Percentiles rank a stretch among this genome's conserved stretches.
These are phyloP conservation scores for Camelus bactrianus DNA, from an alignment of 2,113 vertebrate species.

Conservation along the genomic window DNA sequence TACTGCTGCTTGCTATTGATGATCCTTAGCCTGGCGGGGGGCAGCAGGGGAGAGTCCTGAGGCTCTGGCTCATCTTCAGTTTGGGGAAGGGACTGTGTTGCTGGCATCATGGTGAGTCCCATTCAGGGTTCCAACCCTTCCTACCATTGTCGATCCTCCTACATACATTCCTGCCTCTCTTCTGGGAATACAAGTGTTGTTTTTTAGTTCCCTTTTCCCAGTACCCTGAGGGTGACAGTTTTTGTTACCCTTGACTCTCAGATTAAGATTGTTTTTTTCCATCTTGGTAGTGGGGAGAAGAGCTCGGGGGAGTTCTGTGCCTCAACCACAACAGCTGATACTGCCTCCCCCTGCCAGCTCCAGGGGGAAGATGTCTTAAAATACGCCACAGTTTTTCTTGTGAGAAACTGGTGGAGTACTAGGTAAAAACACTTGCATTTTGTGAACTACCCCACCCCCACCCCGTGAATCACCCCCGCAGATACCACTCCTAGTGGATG, in stretches of 20 bases:
- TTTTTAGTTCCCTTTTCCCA: not conserved
- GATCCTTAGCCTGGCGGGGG: not conserved
- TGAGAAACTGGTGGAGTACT: not conserved
- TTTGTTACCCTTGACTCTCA: not conserved
- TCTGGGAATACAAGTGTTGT: not conserved
- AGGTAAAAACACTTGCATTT: not conserved
- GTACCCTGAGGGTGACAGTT: not conserved
- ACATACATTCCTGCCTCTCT: not conserved
- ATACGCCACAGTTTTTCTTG: not conserved
- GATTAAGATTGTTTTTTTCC: not conserved
- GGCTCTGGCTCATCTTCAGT: not conserved
- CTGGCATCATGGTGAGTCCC: too few species aligned
- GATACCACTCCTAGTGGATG: not conserved
- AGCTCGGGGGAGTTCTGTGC: not conserved
- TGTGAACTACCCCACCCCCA: not conserved
- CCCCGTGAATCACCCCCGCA: not conserved
- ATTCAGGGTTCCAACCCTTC: not conserved
- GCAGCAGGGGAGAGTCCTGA: not conserved
- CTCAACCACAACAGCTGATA: not conserved
- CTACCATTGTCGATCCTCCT: not conserved
- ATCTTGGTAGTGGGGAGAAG: not conserved
- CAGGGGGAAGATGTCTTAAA: not conserved
- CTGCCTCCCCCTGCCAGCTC: not conserved
- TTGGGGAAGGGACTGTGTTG: not conserved
- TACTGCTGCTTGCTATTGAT: not conserved